Conservation (phyloP, 2,888 invertebrate species). For the Craniophora ligustri region DNA sequence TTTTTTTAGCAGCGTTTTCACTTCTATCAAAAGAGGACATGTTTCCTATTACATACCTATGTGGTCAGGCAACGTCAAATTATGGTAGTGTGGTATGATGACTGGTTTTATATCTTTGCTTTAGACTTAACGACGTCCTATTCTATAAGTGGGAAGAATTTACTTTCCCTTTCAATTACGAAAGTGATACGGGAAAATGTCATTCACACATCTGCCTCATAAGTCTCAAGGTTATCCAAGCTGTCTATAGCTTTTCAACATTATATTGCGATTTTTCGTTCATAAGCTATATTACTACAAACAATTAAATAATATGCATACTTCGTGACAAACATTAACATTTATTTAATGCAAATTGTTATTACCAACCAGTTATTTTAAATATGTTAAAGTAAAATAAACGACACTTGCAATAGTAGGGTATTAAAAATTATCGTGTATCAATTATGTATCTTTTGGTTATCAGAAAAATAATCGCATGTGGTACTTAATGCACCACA, state of each 20-base stretch:
- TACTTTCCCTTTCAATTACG: not conserved
- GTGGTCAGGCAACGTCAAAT: slow-evolving; percentile 1
- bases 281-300: no score
- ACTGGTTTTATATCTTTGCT: not conserved
- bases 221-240: not conserved
- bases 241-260: not conserved
- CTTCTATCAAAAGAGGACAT: slow-evolving; percentile 8
- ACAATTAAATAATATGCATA: not conserved
- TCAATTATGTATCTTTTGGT: no score
- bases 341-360: slow-evolving; percentile 4
- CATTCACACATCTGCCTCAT: no score
- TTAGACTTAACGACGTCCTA: no score
- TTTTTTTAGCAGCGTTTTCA: slow-evolving; percentile 14
- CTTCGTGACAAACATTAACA: slow-evolving; percentile 7
- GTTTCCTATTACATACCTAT: not conserved
- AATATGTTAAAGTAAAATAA: slow-evolving; percentile 17
- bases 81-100: not conserved
- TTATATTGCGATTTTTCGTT: no score
- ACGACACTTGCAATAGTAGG: not conserved
- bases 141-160: slow-evolving; percentile 3
- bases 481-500: no score
- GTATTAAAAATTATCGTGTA: slow-evolving; percentile 24
- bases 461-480: no score
- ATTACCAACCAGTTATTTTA: slow-evolving; percentile 9
- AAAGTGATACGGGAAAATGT: no score